These are phyloP conservation scores for Sarcophaga carnaria DNA, from an alignment of 2,888 invertebrate genomes.

Conservation along the genomic window DNA sequence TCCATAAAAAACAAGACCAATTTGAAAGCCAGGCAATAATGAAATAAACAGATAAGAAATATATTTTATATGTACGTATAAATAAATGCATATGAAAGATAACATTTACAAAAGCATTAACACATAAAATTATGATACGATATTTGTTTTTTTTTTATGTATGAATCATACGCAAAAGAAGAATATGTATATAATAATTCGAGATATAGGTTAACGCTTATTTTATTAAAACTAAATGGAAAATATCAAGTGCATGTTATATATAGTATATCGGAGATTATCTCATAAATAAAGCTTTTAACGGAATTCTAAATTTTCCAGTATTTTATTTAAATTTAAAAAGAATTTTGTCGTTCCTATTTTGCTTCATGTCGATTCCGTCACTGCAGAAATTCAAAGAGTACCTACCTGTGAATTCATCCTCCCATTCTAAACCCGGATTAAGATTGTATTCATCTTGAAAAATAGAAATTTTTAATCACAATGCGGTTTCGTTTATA, in stretches of 20 bases:
- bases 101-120: constrained; percentile 65
- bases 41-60: too few relatives aligned
- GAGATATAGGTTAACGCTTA: constrained; percentile 12
- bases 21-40: constrained; percentile 20
- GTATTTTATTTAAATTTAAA: constrained; percentile 6
- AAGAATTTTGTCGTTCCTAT: constrained; percentile 80
- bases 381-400: constrained; percentile 76
- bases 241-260: constrained; percentile 53
- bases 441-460: constrained; percentile 99
- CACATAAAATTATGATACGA: constrained; percentile 46
- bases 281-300: constrained; percentile 42
- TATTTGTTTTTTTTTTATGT: constrained; percentile 12
- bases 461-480: constrained; percentile 82
- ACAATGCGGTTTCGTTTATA: constrained; percentile 63
- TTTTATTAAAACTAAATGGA: constrained; percentile 1
- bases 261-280: constrained; percentile 43
- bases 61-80: neutral
- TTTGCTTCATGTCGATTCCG: constrained; percentile 82
- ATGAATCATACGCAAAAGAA: constrained; percentile 35
- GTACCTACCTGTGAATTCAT: constrained; percentile 99
- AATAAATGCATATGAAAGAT: constrained; percentile 40
- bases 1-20: constrained; percentile 28
- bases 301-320: constrained; percentile 13
- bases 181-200: constrained; percentile 12
- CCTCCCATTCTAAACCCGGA: constrained; percentile 99